Conservation (phyloP, 2,888 invertebrate species). For the Brassicogethes aeneus region DNA sequence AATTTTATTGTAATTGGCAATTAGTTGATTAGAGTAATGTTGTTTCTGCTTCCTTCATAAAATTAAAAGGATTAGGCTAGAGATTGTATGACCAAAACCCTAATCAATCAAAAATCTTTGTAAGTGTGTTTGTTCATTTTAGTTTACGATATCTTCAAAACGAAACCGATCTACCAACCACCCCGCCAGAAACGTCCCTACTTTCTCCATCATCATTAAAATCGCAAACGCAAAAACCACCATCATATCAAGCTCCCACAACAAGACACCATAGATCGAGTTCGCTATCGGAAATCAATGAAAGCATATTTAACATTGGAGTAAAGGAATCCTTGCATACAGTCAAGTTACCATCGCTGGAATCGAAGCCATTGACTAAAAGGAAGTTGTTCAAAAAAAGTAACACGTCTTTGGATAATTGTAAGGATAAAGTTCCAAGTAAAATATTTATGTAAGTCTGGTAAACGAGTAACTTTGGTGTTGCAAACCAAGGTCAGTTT, state of each 20-base stretch:
- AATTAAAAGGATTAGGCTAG: too few species aligned
- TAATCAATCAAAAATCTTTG: too few species aligned
- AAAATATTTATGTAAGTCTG: conserved; percentile 2
- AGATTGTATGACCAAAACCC: too few species aligned
- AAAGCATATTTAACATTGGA: conserved; percentile 37
- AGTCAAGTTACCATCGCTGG: conserved; percentile 49
- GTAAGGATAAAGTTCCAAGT: conserved; percentile 31
- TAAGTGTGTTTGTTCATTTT: too few species aligned
- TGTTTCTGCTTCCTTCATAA: too few species aligned
- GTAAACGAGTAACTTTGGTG: too few species aligned
- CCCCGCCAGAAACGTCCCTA: conserved; percentile 19
- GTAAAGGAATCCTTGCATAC: conserved; percentile 34
- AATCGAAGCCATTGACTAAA: conserved; percentile 45
- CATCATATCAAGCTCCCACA: conserved; percentile 1
- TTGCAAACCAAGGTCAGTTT: too few species aligned
- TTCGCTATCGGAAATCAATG: conserved; percentile 34
- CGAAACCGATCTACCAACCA: conserved; percentile 35
- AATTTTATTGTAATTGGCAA: too few species aligned
- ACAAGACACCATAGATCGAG: conserved; percentile 26
- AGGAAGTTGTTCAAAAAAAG: conserved; percentile 35
- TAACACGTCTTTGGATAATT: conserved; percentile 37
- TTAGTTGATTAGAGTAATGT: too few species aligned
- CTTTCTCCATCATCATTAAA: conserved; percentile 17
- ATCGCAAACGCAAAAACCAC: conserved; percentile 12
- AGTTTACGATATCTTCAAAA: conserved; percentile 59